Evolutionary conservation across 1,140 invertebrate genomes (phyloP), one percentile per base, ranked within the genome.

Genomic region (Drosophila pandora): DNA sequence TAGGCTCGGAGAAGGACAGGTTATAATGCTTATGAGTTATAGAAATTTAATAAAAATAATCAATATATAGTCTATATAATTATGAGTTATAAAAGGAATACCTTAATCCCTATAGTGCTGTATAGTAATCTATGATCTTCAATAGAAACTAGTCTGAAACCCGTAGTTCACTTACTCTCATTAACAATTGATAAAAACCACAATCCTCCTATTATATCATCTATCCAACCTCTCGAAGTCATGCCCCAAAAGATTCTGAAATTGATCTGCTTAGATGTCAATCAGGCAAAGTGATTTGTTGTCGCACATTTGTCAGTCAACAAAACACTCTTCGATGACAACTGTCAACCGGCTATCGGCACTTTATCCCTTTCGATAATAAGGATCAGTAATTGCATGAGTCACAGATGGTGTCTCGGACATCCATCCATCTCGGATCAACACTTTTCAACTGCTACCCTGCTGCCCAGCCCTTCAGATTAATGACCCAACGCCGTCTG

Each of bases 211-310:
- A 12, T 12, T 37, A 37, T 37, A n/a, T n/a, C 12, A n/a, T 37
- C 10, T 10, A 37, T 37, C 10, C 0, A 37, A 12, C 10, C 32
- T 3, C 8, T 32, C 9, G 7, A 10, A 10, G 1, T 9, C 8
- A 32, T 32, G 2, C 32, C 9, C 32, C 32, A 32, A 32, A 3
- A 32, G 28, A 9, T 9, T 61, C 25, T 17, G 23, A 25, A 80
- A 79, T 70, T 60, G 50, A 79, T 74, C 55, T 48, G 41, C 57
- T 50, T 50, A 57, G 82, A 87, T 82, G 32, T 28, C 55, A 53
- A 87, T 87, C 78, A 43, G 34, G 9, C 34, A 64, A 69, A 76
- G 59, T 87, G 83, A 87, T 87, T 88, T 88, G 83, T 88, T 79
- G 83, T 61, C 78, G 47, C 60, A 45, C 79, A 87, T 87, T 87